Evolutionary conservation across 2,888 invertebrate species (phyloP).

Genomic region (Adineta ricciae): DNA sequence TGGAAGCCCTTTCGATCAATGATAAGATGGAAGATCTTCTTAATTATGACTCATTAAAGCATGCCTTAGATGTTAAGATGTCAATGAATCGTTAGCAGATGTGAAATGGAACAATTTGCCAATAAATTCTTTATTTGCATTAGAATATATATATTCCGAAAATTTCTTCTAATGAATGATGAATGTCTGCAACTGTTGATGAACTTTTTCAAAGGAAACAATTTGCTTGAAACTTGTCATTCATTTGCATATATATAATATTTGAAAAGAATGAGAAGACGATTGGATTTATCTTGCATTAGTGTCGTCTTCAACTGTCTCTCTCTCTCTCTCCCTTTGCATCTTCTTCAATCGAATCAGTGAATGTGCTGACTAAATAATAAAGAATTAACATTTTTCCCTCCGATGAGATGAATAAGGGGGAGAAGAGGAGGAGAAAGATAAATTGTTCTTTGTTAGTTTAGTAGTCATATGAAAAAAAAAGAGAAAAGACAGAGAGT

Average conservation of each 20-base stretch:
- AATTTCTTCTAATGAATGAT: not conserved
- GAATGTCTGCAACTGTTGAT: not conserved
- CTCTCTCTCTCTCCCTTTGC: no score
- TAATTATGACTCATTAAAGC: not conserved
- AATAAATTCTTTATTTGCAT: not conserved
- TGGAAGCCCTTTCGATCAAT: no score
- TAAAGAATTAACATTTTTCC: not conserved
- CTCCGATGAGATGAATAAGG: not conserved
- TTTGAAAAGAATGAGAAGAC: not conserved
- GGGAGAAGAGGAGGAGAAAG: not conserved
- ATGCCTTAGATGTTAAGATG: not conserved
- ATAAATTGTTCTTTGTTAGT: not conserved
- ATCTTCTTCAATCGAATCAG: not conserved
- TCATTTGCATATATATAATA: conserved; percentile 2
- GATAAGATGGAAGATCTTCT: no score
- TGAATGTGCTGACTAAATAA: not conserved
- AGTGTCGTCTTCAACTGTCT: not conserved
- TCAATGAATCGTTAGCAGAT: not conserved
- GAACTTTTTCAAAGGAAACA: not conserved
- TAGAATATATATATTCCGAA: not conserved
- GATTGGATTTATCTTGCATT: not conserved
- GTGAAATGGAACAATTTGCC: not conserved
- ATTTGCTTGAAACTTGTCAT: not conserved
- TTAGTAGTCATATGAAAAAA: not conserved
- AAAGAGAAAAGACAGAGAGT: not conserved